phyloP scores from a whole-genome alignment of 2,797 vertebrate species.

The Pachyuromys duprasi region DNA sequence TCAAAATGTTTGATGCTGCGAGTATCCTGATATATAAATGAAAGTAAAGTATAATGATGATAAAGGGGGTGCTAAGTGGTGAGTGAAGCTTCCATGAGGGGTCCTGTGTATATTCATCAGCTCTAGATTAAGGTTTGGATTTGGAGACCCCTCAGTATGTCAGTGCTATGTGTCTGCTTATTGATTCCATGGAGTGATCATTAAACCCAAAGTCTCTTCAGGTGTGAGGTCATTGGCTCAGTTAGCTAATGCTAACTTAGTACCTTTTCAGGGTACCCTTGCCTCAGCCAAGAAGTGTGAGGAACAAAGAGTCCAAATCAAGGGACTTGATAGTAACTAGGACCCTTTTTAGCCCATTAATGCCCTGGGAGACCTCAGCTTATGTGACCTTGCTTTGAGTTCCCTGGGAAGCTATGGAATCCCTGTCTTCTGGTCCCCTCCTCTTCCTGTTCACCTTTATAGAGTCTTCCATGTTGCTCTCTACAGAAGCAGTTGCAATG shows the following conservation, averaged over 20 bases:
- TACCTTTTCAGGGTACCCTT: not conserved
- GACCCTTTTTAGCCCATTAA: not conserved
- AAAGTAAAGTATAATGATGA: not conserved
- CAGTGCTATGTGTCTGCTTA: not conserved
- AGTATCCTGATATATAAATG: not conserved
- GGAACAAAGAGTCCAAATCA: not conserved
- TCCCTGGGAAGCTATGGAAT: not conserved
- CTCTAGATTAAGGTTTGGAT: not conserved
- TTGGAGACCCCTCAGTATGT: not conserved
- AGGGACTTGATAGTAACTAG: not conserved
- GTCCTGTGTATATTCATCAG: not conserved
- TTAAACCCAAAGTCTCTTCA: not conserved
- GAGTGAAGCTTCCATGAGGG: not conserved
- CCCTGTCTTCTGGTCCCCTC: not conserved
- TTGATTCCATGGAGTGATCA: not conserved
- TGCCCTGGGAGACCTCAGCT: not conserved
- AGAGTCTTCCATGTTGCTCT: not conserved
- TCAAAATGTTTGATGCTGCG: not conserved
- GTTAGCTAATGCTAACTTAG: not conserved
- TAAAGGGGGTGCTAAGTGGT: not conserved
- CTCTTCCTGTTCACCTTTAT: not conserved
- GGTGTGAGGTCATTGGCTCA: not conserved
- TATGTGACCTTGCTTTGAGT: not conserved
- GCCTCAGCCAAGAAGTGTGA: not conserved
- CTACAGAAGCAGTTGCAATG: not conserved